Conservation (phyloP, 2,888 invertebrate genomes). For the Poecilus cupreus region DNA sequence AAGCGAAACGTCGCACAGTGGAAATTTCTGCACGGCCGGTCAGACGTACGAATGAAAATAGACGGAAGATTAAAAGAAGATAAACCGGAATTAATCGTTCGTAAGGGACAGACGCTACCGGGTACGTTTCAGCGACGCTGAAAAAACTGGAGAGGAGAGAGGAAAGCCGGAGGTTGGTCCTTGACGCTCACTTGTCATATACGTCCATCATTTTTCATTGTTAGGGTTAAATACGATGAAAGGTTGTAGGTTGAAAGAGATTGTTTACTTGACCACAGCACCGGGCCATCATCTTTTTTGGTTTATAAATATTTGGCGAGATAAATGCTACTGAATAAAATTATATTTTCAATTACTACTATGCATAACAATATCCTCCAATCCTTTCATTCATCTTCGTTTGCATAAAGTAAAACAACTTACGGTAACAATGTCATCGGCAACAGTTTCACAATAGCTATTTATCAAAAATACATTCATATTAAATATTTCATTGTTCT, state of each 20-base stretch:
- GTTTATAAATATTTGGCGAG: neutral
- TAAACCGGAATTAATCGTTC: constrained; percentile 50
- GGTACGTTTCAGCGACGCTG: neutral
- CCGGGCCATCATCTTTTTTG: neutral
- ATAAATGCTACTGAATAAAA: too few relatives aligned
- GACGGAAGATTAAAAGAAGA: constrained; percentile 49
- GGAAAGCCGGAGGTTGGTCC: neutral
- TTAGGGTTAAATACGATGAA: neutral
- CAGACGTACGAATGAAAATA: constrained; percentile 16
- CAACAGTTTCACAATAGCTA: constrained; percentile 25
- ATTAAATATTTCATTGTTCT: constrained; percentile 30
- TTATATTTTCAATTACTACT: too few relatives aligned
- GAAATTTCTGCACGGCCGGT: constrained; percentile 18
- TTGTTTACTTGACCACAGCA: neutral
- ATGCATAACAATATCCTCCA: too few relatives aligned
- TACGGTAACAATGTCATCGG: neutral
- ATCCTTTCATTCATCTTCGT: neutral
- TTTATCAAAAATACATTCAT: constrained; percentile 33
- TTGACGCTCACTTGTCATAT: neutral
- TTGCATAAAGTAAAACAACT: neutral
- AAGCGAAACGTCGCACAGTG: neutral
- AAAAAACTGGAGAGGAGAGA: neutral
- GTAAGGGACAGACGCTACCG: constrained; percentile 8
- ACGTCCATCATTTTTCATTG: constrained; percentile 25
- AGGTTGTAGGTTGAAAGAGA: neutral